These are phyloP conservation scores for Pachypanchax playfairii DNA, from an alignment of 2,113 vertebrate genomes.

Conservation along the genomic window DNA sequence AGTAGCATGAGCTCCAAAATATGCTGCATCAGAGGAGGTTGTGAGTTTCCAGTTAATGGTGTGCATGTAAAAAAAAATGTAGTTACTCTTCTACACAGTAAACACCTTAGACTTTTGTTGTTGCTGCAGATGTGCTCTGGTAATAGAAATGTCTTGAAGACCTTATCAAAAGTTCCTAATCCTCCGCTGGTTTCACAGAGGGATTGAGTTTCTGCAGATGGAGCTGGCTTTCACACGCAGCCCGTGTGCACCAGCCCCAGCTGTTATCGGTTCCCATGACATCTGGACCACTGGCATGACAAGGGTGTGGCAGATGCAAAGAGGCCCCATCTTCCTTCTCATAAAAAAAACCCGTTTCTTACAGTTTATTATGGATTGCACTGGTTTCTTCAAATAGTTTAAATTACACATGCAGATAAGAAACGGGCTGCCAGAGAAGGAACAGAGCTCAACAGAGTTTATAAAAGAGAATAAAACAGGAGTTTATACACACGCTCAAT, in stretches of 20 bases:
- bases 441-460: too few relatives aligned
- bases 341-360: conserved; percentile 4
- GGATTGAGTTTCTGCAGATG: conserved; percentile 79
- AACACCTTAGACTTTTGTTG: conserved; percentile 29
- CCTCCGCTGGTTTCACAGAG: conserved; percentile 81
- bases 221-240: conserved; percentile 73
- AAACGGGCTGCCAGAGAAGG: not conserved
- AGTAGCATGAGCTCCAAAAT: not conserved
- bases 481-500: too few relatives aligned
- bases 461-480: too few relatives aligned
- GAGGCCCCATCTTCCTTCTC: conserved; percentile 52
- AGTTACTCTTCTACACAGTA: not conserved
- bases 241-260: conserved; percentile 71
- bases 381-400: conserved; percentile 1
- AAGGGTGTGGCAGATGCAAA: conserved; percentile 63
- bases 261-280: conserved; percentile 81
- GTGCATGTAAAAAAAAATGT: not conserved
- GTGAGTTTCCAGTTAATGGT: not conserved
- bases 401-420: not conserved
- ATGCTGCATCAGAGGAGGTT: not conserved
- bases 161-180: conserved; percentile 81
- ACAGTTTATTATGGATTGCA: not conserved
- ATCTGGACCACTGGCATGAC: conserved; percentile 79
- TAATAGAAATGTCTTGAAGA: conserved; percentile 77
- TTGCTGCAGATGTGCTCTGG: conserved; percentile 61